Evolutionary conservation across 2,113 vertebrate genomes (phyloP), one percentile per base, ranked within the genome.

Genomic region (Percopsis transmontana): DNA sequence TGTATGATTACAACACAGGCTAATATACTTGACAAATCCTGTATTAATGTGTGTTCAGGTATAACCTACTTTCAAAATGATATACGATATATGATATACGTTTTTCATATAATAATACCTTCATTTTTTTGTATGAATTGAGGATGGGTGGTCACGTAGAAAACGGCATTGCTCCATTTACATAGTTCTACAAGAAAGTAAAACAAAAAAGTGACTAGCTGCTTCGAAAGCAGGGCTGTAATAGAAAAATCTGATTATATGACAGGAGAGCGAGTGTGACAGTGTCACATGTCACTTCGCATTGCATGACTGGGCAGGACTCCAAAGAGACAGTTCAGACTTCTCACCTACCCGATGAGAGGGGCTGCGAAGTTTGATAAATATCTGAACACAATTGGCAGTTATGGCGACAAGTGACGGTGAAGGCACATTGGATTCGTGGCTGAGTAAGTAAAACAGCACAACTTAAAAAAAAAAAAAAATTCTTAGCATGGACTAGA

Each of bases 251-350:
- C 27, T 51, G 40, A 67, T 27, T 62, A 13, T 47, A 54, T 55
- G 12, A 19, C 62, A 69, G 66, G 69, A 72, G 60, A 69, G 77
- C 21, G 74, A 62, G 82, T 62, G 61, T 87, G 57, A 86, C 77
- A 68, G 67, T 59, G 90, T 91, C 90, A 91, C 90, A 84, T 91
- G 88, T 77, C 73, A 2, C 0, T n/a, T 19, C 21, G 33, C 42
- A 19, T 14, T n/a, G 45, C 66, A 21, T 47, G 20, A 19, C 23
- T 42, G 40, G 55, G 40, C 24, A 2, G 24, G 21, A 52, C 45
- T 19, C 11, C 2, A 20, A 19, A n/a, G 10, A n/a, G 15, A 58
- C 74, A 58, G 76, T 33, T 63, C 71, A 72, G 69, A 79, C 86
- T 77, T 50, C 62, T 70, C 18, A 24, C 61, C 24, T 61, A 19